phyloP scores from a whole-genome alignment of 2,888 invertebrate species.

The Ophion obscuratus region DNA sequence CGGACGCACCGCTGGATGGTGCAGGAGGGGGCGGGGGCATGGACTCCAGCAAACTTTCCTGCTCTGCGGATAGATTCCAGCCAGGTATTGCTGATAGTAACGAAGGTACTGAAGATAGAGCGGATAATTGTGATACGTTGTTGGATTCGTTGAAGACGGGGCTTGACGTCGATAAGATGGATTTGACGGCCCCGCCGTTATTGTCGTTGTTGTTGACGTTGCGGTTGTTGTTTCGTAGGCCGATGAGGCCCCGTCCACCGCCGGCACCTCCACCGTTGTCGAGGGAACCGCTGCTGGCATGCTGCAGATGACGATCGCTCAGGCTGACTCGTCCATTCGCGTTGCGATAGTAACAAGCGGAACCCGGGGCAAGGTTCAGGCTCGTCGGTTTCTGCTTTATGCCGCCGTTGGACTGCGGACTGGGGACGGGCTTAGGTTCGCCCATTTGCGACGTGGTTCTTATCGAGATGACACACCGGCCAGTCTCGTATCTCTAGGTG shows the following conservation, averaged over 20 bases:
- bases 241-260: conserved; percentile 56
- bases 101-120: conserved; percentile 78
- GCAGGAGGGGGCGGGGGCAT: conserved; percentile 81
- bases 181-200: conserved; percentile 61
- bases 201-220: conserved; percentile 59
- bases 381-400: conserved; percentile 82
- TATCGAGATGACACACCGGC: conserved; percentile 50
- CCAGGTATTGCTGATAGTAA: conserved; percentile 77
- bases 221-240: conserved; percentile 66
- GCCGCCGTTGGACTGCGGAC: conserved; percentile 82
- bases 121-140: conserved; percentile 75
- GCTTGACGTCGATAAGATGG: conserved; percentile 67
- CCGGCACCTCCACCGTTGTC: conserved; percentile 6
- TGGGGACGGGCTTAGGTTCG: conserved; percentile 81
- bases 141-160: conserved; percentile 69
- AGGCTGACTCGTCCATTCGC: conserved; percentile 81
- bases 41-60: conserved; percentile 80
- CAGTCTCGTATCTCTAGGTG: conserved; percentile 48
- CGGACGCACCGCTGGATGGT: conserved; percentile 77
- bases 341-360: conserved; percentile 82
- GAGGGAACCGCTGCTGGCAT: conserved; percentile 68
- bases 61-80: conserved; percentile 79
- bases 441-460: conserved; percentile 79
- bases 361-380: conserved; percentile 81
- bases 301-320: conserved; percentile 82